Evolutionary conservation across 2,888 invertebrate genomes (phyloP).

Genomic region (Cerastis rubricosa): DNA sequence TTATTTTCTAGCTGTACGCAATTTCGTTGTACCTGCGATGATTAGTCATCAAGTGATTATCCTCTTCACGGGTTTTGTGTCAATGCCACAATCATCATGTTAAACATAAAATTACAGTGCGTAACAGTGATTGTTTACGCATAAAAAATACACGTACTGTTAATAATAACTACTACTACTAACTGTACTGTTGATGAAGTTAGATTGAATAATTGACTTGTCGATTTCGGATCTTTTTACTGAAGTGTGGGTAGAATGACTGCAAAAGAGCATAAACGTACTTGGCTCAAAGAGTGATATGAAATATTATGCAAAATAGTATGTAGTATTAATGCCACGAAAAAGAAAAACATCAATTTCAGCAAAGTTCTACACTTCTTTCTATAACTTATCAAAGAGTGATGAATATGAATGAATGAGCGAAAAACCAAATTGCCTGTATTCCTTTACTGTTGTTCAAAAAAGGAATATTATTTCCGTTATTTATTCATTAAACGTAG

Average conservation of each 20-base stretch:
- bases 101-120: slow-evolving; percentile 19
- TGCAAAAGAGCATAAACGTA: background rate
- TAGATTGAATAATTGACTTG: background rate
- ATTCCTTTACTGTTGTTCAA: background rate
- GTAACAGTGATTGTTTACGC: slow-evolving; percentile 1
- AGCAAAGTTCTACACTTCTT: too few relatives aligned
- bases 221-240: background rate
- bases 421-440: too few relatives aligned
- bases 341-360: too few relatives aligned
- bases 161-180: too few relatives aligned
- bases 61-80: slow-evolving; percentile 38
- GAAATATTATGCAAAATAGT: too few relatives aligned
- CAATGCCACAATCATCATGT: slow-evolving; percentile 49
- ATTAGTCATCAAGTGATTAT: slow-evolving; percentile 23
- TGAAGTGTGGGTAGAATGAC: too few relatives aligned
- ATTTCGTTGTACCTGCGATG: slow-evolving; percentile 3
- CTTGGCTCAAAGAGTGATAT: background rate
- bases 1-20: too few relatives aligned
- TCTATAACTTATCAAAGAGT: too few relatives aligned
- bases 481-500: too few relatives aligned
- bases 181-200: background rate
- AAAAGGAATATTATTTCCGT: background rate
- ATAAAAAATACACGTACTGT: too few relatives aligned
- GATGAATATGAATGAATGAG: too few relatives aligned
- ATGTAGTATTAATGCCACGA: too few relatives aligned